Conservation (phyloP, 2,113 vertebrate genomes). For the Protobothrops flavoviridis region DNA sequence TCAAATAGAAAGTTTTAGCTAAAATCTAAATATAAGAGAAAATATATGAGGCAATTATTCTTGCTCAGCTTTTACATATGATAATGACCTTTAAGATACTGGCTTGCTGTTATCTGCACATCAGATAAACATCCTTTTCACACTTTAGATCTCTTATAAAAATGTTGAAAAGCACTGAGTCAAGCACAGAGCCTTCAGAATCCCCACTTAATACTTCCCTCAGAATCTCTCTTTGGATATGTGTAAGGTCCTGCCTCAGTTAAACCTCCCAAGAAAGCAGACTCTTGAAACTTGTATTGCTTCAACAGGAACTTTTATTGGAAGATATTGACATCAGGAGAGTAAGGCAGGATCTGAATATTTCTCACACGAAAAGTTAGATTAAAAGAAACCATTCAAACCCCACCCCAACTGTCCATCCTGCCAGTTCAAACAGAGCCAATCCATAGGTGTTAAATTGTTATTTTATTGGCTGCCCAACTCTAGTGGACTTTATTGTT, state of each 20-base stretch:
- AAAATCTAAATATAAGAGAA: not conserved
- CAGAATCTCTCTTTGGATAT: not conserved
- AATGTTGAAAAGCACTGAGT: not conserved
- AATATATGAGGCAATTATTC: not conserved
- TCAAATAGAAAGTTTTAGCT: not conserved
- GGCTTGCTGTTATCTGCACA: not conserved
- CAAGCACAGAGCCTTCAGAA: not conserved
- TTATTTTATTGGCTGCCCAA: not conserved
- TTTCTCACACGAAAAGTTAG: no score
- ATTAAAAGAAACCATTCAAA: no score
- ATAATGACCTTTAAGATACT: not conserved
- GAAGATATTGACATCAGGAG: no score
- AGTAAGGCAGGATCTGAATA: no score
- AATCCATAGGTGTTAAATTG: no score
- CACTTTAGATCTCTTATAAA: not conserved
- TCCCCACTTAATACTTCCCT: not conserved
- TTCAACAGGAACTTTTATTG: no score
- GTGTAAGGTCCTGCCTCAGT: no score
- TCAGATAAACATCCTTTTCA: not conserved
- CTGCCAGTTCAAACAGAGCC: no score
- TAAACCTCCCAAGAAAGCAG: no score
- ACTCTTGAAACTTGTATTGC: no score
- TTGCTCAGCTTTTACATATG: not conserved
- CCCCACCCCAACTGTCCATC: no score
- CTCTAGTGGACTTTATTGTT: not conserved